Evolutionary conservation across 2,113 vertebrate species (phyloP), one percentile per base, ranked within the genome.

Genomic region (Cottus gobio): DNA sequence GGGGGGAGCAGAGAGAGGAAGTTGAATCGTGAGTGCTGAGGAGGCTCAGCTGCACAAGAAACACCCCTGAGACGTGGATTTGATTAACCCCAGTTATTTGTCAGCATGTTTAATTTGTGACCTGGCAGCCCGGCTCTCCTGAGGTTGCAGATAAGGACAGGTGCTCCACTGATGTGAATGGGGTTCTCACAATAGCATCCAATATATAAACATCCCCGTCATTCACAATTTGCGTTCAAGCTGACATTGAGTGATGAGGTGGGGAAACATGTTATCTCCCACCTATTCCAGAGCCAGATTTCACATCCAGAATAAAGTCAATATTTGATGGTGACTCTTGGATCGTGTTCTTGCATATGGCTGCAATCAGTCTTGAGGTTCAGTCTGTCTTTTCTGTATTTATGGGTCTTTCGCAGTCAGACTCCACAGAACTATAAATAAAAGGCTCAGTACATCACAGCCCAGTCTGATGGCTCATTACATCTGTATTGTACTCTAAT

Each of bases 111-210:
- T 81, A 78, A 88, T 80, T 85, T 84, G 89, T 73, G 83, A 85
- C 90, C 89, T 87, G 89, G 88, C 85, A 94, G 91, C 88, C 76
- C 70, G 82, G 16, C 66, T 87, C 84, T 85, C 86, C 80, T 44
- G 88, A 87, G 91, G 64, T 3, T 57, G 52, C 31, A 50, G 42
- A 54, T 75, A 62, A 69, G 46, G 18, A 22, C 80, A 34, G 71
- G 58, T 78, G 66, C 72, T 69, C 18, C 2, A n/a, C 57, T 57
- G 57, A 84, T 44, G 44, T 58, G n/a, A 72, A 48, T 66, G 62
- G 31, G 72, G 60, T 50, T 58, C 28, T 58, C 52, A 74, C 26
- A 77, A 52, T 65, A 58, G 58, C 62, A 83, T 81, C 61, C 12
- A 10, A 66, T 62, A 48, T 36, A 48, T 46, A 74, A 86, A 66